Evolutionary conservation across 2,888 invertebrate genomes (phyloP), one percentile per base, ranked within the genome.

Genomic region (Byasa hedistus): DNA sequence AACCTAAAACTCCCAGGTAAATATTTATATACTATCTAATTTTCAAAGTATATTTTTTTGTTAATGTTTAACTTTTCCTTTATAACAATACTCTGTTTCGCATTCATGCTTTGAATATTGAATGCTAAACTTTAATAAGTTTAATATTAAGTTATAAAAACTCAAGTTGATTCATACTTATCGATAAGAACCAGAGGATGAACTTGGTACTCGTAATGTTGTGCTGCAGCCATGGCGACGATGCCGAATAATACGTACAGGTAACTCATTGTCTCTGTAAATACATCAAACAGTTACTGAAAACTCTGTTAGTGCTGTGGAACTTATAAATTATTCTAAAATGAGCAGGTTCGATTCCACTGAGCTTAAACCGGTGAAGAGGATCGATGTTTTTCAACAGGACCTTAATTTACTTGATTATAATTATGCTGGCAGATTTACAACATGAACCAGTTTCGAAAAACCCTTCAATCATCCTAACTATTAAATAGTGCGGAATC

Each of bases 221-320:
- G 60, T 21, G 51, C 48, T 19, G 27, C n/a, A 0, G 23, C 60
- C 51, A 27, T 21, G 7, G 51, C 60, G 60, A 60, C 7, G 7
- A 60, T n/a, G 24, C 27, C 60, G 12, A 60, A 27, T 19, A 60
- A n/a, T n/a, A 60, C 23, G 48, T n/a, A 60, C 15, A 60, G n/a
- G n/a, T 48, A 48, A 48, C 48, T n/a, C 60, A 60, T 60, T 23
- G 44, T 59, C 19, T 27, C 60, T 60, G 60, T 60, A 60, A 60
- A 39, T 56, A 36, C n/a, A 57, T 22, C 22, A 12, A 5, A 3
- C 21, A n/a, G 5, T 32, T 1, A 48, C 3, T 21, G 22, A 52
- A 52, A 21, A 52, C 52, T 52, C 22, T 12, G 52, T 21, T 22
- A 10, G 22, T 22, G 5, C 22, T 52, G n/a, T 52, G 52, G 52